Conservation (phyloP, 2,888 invertebrate genomes). For the Rhamphomyia laevipes region DNA sequence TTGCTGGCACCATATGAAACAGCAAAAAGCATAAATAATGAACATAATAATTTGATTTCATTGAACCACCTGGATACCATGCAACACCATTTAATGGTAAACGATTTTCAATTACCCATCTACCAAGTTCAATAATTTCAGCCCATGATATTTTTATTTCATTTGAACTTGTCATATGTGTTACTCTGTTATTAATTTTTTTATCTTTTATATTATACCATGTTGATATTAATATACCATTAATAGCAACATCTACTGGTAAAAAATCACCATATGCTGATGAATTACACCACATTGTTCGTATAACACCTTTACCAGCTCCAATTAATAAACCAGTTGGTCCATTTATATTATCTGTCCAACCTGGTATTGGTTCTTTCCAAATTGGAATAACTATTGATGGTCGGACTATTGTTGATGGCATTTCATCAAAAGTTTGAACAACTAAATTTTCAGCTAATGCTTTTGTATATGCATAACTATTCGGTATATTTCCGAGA, state of each 20-base stretch:
- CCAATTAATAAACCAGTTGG: conserved; percentile 70
- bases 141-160: conserved; percentile 80
- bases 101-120: conserved; percentile 60
- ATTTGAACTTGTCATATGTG: conserved; percentile 67
- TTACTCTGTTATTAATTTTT: conserved; percentile 38
- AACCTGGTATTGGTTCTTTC: conserved; percentile 73
- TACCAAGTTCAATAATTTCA: conserved; percentile 71
- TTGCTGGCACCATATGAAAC: conserved; percentile 85
- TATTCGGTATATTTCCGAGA: conserved; percentile 71
- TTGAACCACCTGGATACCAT: conserved; percentile 79
- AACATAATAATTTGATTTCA: conserved; percentile 63
- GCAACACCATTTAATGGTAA: conserved; percentile 80
- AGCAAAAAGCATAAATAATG: conserved; percentile 75
- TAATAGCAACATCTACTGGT: conserved; percentile 72
- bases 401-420: conserved; percentile 70
- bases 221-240: conserved; percentile 41
- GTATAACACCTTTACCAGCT: conserved; percentile 78
- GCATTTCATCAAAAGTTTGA: conserved; percentile 64
- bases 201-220: conserved; percentile 26
- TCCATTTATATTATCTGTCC: conserved; percentile 93
- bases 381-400: conserved; percentile 83
- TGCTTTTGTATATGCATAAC: conserved; percentile 90
- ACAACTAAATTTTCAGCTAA: conserved; percentile 74
- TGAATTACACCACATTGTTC: conserved; percentile 77
- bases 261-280: conserved; percentile 67